phyloP scores from a whole-genome alignment of 2,888 invertebrate genomes.

The Thymelicus sylvestris region DNA sequence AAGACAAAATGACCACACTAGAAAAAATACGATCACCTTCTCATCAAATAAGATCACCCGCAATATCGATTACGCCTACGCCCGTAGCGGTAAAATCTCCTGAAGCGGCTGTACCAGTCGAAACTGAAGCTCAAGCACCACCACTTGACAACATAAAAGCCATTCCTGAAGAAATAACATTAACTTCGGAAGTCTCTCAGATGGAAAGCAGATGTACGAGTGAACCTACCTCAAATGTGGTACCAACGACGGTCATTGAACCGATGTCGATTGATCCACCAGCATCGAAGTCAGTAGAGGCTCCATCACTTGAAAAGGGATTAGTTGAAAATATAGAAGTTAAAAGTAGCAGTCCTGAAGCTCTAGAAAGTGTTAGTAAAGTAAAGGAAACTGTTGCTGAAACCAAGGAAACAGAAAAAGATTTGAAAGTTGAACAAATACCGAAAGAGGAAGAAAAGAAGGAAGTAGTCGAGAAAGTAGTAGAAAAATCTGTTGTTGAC shows the following conservation, averaged over 20 bases:
- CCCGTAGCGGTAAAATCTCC: conserved; percentile 65
- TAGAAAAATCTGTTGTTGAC: conserved; percentile 25
- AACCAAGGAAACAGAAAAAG: conserved; percentile 15
- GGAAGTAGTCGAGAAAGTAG: conserved; percentile 30
- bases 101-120: conserved; percentile 57
- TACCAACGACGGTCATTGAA: conserved; percentile 41
- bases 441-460: conserved; percentile 16
- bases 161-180: conserved; percentile 57
- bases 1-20: conserved; percentile 64
- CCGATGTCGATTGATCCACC: conserved; percentile 39
- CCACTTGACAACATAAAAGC: conserved; percentile 63
- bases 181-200: conserved; percentile 52
- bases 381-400: background rate
- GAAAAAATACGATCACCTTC: conserved; percentile 70
- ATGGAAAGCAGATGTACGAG: conserved; percentile 16
- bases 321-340: background rate
- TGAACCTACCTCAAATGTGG: background rate
- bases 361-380: conserved; percentile 28
- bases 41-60: conserved; percentile 57
- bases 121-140: conserved; percentile 66
- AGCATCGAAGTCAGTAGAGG: conserved; percentile 24
- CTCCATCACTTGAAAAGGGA: background rate
- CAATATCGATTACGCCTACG: conserved; percentile 59
- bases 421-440: background rate
- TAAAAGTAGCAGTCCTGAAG: conserved; percentile 37